phyloP scores from a whole-genome alignment of 2,113 vertebrate genomes.

The Astur gentilis region DNA sequence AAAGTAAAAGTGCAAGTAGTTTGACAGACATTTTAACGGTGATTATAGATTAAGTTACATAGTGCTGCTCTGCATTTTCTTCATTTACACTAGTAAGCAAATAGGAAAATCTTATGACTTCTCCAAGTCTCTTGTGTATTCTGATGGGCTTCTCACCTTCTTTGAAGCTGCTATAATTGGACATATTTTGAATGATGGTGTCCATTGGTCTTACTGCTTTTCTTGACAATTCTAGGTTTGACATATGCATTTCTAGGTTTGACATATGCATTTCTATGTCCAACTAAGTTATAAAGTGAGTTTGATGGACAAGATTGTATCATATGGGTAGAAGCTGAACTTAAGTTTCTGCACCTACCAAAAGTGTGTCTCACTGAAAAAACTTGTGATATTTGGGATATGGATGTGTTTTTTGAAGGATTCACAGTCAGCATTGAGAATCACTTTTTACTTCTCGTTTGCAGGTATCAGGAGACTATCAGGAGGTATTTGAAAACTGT shows the following conservation, averaged over 20 bases:
- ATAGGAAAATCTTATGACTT: neutral
- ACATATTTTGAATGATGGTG: neutral
- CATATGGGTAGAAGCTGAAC: neutral
- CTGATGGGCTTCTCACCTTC: constrained; percentile 16
- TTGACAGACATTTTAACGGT: neutral
- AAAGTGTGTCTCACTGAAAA: neutral
- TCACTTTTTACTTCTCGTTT: neutral
- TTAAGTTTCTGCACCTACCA: neutral
- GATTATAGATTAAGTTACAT: neutral
- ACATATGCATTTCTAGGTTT: constrained; percentile 18
- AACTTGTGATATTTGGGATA: neutral
- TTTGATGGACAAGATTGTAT: neutral
- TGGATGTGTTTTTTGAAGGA: neutral
- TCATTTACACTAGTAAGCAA: neutral
- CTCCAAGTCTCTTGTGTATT: neutral
- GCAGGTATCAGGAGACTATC: neutral
- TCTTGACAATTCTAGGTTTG: neutral
- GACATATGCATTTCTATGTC: constrained; percentile 3
- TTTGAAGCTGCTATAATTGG: neutral
- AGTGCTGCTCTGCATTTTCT: neutral
- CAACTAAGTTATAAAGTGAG: constrained; percentile 27
- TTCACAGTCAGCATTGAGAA: neutral
- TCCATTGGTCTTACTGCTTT: neutral
- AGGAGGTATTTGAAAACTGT: neutral
- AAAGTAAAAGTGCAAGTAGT: neutral